phyloP scores from a whole-genome alignment of 2,113 vertebrate species.

The Tetrao urogallus region DNA sequence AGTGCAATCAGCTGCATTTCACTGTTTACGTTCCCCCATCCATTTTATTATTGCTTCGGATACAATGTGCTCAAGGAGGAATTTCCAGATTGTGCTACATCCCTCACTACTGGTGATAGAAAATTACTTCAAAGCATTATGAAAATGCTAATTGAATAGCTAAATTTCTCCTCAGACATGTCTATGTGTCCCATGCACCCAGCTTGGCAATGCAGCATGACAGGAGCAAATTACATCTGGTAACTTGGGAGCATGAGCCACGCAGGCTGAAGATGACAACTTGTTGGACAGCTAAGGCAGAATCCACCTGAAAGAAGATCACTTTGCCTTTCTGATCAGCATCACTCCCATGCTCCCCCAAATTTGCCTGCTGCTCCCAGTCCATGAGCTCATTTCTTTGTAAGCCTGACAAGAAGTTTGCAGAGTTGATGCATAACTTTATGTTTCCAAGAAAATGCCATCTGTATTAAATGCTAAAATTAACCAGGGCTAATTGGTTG shows the following conservation, averaged over 20 bases:
- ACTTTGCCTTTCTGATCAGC: neutral
- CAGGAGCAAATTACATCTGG: neutral
- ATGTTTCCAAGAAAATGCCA: neutral
- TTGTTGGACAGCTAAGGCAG: fast-evolving
- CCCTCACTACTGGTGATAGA: neutral
- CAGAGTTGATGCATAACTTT: neutral
- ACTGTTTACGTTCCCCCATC: neutral
- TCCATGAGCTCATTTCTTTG: neutral
- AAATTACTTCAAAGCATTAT: neutral
- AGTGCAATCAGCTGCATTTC: neutral
- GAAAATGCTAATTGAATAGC: neutral
- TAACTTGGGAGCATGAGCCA: fast-evolving
- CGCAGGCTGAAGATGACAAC: neutral
- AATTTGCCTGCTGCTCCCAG: neutral
- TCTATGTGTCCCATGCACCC: fast-evolving
- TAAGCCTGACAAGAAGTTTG: neutral
- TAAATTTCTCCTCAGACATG: neutral
- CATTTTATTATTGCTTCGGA: neutral
- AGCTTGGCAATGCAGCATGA: neutral
- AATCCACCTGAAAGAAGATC: neutral
- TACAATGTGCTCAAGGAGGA: neutral
- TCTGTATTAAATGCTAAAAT: neutral
- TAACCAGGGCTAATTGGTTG: slow-evolving; percentile 8
- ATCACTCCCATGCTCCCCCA: neutral
- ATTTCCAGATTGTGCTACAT: neutral